These are phyloP conservation scores for Stenurella melanura DNA, from an alignment of 2,888 invertebrate genomes.

Conservation along the genomic window DNA sequence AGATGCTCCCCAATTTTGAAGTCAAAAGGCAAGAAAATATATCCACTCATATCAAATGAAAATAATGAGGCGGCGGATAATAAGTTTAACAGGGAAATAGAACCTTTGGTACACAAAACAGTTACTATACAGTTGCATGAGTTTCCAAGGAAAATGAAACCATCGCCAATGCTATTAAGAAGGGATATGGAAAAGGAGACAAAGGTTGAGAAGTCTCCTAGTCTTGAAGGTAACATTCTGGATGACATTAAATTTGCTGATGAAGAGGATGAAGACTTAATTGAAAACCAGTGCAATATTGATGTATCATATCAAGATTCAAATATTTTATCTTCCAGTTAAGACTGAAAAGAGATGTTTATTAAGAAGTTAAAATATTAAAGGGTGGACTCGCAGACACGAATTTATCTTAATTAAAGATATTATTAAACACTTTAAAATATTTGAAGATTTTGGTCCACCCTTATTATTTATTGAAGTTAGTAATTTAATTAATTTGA, in stretches of 20 bases:
- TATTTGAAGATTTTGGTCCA: not conserved
- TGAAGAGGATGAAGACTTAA: conserved; percentile 75
- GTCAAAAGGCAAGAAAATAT: conserved; percentile 59
- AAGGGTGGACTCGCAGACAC: not conserved
- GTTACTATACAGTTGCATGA: conserved; percentile 67
- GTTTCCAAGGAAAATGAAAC: conserved; percentile 58
- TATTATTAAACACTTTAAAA: not conserved
- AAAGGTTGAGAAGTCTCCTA: conserved; percentile 80
- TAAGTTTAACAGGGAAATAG: conserved; percentile 53
- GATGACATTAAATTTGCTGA: conserved; percentile 84
- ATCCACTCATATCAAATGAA: conserved; percentile 58
- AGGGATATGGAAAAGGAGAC: conserved; percentile 78
- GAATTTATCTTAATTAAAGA: not conserved
- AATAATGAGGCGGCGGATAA: conserved; percentile 47
- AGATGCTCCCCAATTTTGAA: conserved; percentile 61
- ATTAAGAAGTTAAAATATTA: conserved; percentile 45
- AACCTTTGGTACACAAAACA: conserved; percentile 60
- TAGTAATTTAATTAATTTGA: not conserved
- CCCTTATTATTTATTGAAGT: conserved; percentile 7
- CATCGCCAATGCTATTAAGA: conserved; percentile 47
- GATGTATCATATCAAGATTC: conserved; percentile 71
- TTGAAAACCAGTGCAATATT: conserved; percentile 69
- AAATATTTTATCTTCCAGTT: conserved; percentile 70
- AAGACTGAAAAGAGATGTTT: conserved; percentile 59
- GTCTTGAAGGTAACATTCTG: conserved; percentile 77